These are phyloP conservation scores for Tiliacea citrago DNA, from an alignment of 2,888 invertebrate species.

Conservation along the genomic window DNA sequence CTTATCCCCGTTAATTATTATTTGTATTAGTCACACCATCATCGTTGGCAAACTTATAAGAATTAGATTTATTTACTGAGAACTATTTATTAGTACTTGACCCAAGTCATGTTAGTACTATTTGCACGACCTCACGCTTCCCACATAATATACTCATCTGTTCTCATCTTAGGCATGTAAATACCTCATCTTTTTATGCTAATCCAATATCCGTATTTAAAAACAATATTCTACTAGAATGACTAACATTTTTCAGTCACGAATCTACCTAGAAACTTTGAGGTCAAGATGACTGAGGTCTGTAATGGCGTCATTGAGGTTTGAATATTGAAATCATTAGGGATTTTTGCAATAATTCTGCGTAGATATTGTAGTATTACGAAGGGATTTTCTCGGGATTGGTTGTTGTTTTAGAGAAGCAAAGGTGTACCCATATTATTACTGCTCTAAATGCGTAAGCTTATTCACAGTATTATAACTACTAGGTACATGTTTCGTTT, in stretches of 20 bases:
- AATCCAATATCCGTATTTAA: slow-evolving; percentile 60
- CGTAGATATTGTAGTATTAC: not conserved
- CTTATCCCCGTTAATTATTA: not conserved
- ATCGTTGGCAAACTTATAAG: not conserved
- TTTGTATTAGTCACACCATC: slow-evolving; percentile 10
- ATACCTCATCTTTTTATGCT: slow-evolving; percentile 56
- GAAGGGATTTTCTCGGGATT: not conserved
- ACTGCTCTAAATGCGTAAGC: not conserved
- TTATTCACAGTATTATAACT: not conserved
- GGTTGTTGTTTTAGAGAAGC: not conserved
- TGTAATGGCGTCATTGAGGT: slow-evolving; percentile 55
- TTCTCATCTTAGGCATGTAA: slow-evolving; percentile 20
- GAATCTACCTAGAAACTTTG: slow-evolving; percentile 61
- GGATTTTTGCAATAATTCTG: slow-evolving; percentile 35
- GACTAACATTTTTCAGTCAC: slow-evolving; percentile 67
- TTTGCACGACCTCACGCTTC: slow-evolving; percentile 47
- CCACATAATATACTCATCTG: slow-evolving; percentile 22
- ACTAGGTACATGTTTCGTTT: not conserved
- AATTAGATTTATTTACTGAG: not conserved
- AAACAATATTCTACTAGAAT: slow-evolving; percentile 55
- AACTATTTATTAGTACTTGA: slow-evolving; percentile 27
- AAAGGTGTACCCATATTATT: not conserved
- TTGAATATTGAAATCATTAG: slow-evolving; percentile 34
- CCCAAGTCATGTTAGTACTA: slow-evolving; percentile 39
- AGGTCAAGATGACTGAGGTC: slow-evolving; percentile 63